Conservation (phyloP, 1,140 invertebrate species). For the Monochamus saltuarius region DNA sequence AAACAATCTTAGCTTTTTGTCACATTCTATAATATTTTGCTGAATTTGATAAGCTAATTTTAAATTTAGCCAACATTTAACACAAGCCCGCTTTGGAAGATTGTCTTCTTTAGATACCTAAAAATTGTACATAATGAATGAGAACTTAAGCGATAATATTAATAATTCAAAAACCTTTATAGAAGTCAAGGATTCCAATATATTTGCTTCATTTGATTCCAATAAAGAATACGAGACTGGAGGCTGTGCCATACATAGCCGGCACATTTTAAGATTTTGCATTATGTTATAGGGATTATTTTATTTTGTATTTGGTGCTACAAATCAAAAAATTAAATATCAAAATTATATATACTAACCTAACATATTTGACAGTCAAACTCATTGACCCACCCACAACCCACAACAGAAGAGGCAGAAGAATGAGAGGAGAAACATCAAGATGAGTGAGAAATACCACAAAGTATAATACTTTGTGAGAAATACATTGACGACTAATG, state of each 20-base stretch:
- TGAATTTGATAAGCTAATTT: conserved; percentile 23
- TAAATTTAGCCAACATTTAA: conserved; percentile 19
- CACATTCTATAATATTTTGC: conserved; percentile 16
- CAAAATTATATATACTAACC: too few species aligned
- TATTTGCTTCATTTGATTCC: conserved; percentile 7
- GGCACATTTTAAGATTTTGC: conserved; percentile 5
- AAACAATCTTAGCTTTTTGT: neutral
- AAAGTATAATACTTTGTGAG: too few species aligned
- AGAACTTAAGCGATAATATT: neutral
- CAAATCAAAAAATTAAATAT: too few species aligned
- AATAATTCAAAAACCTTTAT: conserved; percentile 14
- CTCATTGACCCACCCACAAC: too few species aligned
- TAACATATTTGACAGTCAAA: too few species aligned
- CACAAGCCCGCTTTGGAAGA: conserved; percentile 15
- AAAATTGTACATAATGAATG: neutral
- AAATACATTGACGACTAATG: too few species aligned
- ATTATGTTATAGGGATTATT: too few species aligned
- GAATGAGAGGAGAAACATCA: too few species aligned
- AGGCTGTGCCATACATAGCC: conserved; percentile 6
- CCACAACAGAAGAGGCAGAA: too few species aligned
- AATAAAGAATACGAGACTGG: conserved; percentile 10
- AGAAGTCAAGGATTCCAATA: conserved; percentile 20
- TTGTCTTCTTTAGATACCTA: conserved; percentile 4
- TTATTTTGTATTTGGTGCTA: too few species aligned
- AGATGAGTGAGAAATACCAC: too few species aligned